Percentiles rank a stretch among this genome's conserved stretches.
These are phyloP conservation scores for Gymnobelideus leadbeateri DNA, from an alignment of 2,113 vertebrate species.

Conservation along the genomic window DNA sequence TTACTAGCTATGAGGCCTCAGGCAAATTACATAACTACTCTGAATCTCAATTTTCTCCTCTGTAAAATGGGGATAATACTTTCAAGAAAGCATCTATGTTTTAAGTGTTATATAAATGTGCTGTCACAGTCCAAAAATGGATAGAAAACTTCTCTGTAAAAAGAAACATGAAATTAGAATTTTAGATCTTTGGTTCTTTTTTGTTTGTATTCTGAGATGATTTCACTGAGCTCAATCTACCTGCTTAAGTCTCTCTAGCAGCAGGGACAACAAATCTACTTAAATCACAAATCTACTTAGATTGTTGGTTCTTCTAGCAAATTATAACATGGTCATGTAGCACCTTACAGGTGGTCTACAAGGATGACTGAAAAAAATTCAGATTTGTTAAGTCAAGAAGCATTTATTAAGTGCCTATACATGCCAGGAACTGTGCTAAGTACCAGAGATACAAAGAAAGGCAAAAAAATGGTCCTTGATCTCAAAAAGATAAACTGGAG, in stretches of 20 bases:
- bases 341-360: not conserved
- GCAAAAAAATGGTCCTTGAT: not conserved
- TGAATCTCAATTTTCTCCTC: not conserved
- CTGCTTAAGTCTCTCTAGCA: not conserved
- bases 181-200: not conserved
- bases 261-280: not conserved
- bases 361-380: not conserved
- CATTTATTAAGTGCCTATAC: not conserved
- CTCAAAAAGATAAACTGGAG: not conserved
- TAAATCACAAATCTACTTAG: too few relatives aligned
- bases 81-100: not conserved
- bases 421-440: not conserved
- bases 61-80: not conserved
- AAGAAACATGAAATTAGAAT: conserved; percentile 28
- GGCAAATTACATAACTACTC: not conserved
- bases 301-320: conserved; percentile 15
- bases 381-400: not conserved
- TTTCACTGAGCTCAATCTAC: not conserved
- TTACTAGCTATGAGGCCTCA: not conserved
- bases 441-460: not conserved
- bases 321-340: not conserved
- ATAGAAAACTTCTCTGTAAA: conserved; percentile 18
- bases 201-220: not conserved
- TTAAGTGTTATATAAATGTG: not conserved
- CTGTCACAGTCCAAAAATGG: not conserved